Evolutionary conservation across 2,113 vertebrate genomes (phyloP), one percentile per base, ranked within the genome.

Genomic region (Gadus macrocephalus): DNA sequence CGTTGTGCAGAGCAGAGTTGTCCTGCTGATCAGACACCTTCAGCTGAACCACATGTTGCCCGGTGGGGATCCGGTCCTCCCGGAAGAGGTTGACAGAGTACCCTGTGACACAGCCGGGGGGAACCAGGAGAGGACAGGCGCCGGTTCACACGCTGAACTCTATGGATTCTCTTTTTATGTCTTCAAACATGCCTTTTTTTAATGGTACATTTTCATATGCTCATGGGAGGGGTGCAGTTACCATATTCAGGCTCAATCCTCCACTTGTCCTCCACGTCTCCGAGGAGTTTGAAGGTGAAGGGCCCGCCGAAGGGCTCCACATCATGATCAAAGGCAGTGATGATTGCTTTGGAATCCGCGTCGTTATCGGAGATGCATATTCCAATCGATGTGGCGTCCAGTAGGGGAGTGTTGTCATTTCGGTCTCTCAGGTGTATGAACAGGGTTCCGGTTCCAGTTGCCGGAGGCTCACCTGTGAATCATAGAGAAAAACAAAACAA

Each of bases 1-100:
- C 56, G 72, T 80, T 87, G 31, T 89, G 84, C 1, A 81, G 3
- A 17, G 53, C 27, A 1, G 2, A 22, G 0, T 49, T 1, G 1
- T 77, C 86, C 71, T 90, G 89, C 19, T 12, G 65, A 70, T 90
- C 90, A 17, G 56, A 81, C 35, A 91, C 75, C 53, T 81, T 76
- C 8, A 91, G 5, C n/a, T 15, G 8, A 59, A 92, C 2, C 9
- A 76, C 3, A 8, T 85, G 42, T 5, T 53, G 1, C 19, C 87
- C 64, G 1, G 81, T 68, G 53, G 78, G 25, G 62, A 89, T 74
- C 1, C 6, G 61, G 4, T 4, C 19, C 15, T 82, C 81, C 60
- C 82, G 88, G 31, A 89, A 64, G 16, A 91, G 76, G 53, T 78
- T 72, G 15, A 82, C 81, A 0, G 80, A 83, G 38, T 70, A 72